Evolutionary conservation across 2,888 invertebrate species (phyloP).

Genomic region (Drosophila dives): DNA sequence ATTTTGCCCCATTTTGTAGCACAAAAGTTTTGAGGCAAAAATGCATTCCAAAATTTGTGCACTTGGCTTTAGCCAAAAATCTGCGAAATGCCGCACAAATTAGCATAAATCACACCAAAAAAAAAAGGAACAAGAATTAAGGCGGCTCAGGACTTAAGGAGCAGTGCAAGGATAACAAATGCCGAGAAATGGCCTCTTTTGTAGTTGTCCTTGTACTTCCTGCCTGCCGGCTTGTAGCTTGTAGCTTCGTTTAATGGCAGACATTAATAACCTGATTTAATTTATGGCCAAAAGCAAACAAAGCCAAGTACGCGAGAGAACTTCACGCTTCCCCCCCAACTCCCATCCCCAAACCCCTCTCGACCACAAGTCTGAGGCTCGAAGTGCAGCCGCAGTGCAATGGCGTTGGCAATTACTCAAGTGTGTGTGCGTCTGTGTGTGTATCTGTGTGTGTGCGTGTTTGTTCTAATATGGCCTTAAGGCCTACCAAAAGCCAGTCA

Average conservation of each 20-base stretch:
- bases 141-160: conserved; percentile 14
- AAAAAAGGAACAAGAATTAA: conserved; percentile 2
- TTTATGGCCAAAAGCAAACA: conserved; percentile 76
- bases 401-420: conserved; percentile 72
- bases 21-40: conserved; percentile 1
- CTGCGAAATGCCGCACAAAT: conserved; percentile 69
- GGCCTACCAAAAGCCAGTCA: conserved; percentile 47
- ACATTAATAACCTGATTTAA: conserved; percentile 79
- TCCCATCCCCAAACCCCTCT: background rate
- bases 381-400: conserved; percentile 62
- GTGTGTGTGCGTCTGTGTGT: conserved; percentile 36
- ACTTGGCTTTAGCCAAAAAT: conserved; percentile 47
- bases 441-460: conserved; percentile 32
- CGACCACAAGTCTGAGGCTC: conserved; percentile 22
- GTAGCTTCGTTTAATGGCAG: conserved; percentile 76
- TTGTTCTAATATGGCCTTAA: conserved; percentile 64
- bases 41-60: conserved; percentile 48
- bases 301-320: conserved; percentile 59
- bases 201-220: conserved; percentile 33
- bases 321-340: background rate
- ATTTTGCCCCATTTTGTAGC: background rate
- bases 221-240: conserved; percentile 14
- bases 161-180: conserved; percentile 30
- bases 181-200: conserved; percentile 13
- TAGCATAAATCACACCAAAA: conserved; percentile 67